Evolutionary conservation across 92 coral and sea anemone species (phyloP), one percentile per base, ranked within the genome.

Genomic region (Siderastrea radians): DNA sequence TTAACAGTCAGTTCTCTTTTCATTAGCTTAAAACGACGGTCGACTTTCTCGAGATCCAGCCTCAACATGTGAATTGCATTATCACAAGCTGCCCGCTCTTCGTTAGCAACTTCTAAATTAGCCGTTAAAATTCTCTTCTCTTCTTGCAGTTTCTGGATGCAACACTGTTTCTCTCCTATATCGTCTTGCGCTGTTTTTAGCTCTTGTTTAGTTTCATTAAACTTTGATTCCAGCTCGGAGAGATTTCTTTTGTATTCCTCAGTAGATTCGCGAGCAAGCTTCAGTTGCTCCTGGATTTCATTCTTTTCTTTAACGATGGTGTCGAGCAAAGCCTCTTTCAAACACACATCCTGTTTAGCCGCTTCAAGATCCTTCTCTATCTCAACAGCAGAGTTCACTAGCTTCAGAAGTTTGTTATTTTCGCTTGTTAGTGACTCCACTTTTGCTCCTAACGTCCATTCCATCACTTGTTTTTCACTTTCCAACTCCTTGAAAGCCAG

Each of bases 11-110:
- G 61, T 79, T 95, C 98, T 59, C 95, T 90, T 64, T 93, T 94
- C 98, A 95, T 93, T 49, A 95, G 75, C 84, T 95, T 95, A 64
- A 94, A 93, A 45, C 98, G 93, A 26, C 98, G 95, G 64, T 94
- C 96, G 5, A 94, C 99, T 88, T 96, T 98, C 9, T 95, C 98
- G 45, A 98, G 77, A 51, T 98, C 98, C 61, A 92, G 63, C 72
- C 86, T 93, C 54, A 98, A 26, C 43, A 90, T 88, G 65, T 91
- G 94, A 65, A 95, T 95, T 6, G 98, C 98, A 64, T 88, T 86
- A 62, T 95, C 96, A 49, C 94, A 89, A 1, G 96, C 95, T 53
- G 58, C 86, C 70, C 90, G 90, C 55, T 95, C 98, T 66, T 95
- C 92, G 15, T 86, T 88, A 1, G 95, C 96, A 55, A 86, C 90